Conservation (phyloP, 2,113 vertebrate genomes). For the Pseudopodoces humilis region DNA sequence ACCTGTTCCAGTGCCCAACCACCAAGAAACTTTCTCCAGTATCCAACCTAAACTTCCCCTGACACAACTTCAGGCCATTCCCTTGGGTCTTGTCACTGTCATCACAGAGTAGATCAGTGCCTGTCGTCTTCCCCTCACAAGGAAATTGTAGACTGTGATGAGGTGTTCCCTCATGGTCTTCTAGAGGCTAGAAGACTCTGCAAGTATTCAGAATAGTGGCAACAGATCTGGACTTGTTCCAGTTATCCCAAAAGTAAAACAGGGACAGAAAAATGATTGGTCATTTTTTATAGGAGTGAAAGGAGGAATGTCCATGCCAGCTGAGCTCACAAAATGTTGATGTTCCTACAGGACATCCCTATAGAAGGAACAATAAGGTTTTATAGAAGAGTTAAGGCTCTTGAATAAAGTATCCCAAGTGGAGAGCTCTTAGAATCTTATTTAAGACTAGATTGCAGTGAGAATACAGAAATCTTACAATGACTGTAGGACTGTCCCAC, state of each 20-base stretch:
- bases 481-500: not conserved
- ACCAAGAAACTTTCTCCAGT: rapidly evolving
- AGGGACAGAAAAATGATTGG: not conserved
- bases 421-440: not conserved
- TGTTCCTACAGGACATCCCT: not conserved
- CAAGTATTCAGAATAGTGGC: not conserved
- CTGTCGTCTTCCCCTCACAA: not conserved
- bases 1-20: not conserved
- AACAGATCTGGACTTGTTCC: not conserved
- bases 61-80: not conserved
- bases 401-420: not conserved
- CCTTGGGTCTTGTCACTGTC: too few relatives aligned
- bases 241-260: not conserved
- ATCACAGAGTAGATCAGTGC: not conserved
- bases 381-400: not conserved
- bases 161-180: not conserved
- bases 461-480: not conserved
- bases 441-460: not conserved
- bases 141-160: not conserved
- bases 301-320: not conserved
- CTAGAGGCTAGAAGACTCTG: not conserved
- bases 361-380: not conserved
- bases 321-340: not conserved
- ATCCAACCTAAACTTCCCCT: not conserved
- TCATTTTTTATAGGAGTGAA: not conserved